Evolutionary conservation across 2,888 invertebrate genomes (phyloP).

Genomic region (Seladonia tumulorum): DNA sequence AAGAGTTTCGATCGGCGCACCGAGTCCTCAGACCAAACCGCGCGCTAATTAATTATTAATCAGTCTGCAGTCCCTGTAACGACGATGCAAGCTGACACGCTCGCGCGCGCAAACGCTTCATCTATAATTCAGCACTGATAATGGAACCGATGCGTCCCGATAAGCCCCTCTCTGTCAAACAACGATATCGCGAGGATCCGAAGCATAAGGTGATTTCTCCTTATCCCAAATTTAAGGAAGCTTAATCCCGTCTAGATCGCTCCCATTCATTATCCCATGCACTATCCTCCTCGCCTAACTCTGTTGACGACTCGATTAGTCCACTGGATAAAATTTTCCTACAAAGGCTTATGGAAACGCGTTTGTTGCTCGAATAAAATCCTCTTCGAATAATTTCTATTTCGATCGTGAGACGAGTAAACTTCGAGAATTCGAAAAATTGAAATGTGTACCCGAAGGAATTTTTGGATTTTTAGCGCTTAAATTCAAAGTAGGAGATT

Average conservation of each 20-base stretch:
- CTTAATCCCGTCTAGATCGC: neutral
- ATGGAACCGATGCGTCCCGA: constrained; percentile 3
- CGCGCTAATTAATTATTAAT: constrained; percentile 53
- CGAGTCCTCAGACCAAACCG: neutral
- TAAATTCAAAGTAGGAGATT: too few species aligned
- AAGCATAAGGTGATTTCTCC: neutral
- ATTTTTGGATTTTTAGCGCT: too few species aligned
- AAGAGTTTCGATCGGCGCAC: constrained; percentile 40
- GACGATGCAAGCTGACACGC: neutral
- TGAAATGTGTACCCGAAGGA: too few species aligned
- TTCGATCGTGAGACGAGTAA: too few species aligned
- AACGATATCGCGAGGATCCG: neutral
- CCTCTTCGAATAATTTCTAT: too few species aligned
- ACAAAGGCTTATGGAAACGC: too few species aligned
- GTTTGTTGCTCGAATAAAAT: too few species aligned
- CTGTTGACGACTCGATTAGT: too few species aligned
- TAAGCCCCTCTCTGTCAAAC: neutral
- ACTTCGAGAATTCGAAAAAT: too few species aligned
- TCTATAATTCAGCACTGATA: constrained; percentile 11
- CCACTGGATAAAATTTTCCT: too few species aligned
- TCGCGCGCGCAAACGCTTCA: neutral
- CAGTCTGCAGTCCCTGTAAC: neutral
- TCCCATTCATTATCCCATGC: neutral
- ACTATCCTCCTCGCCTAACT: neutral
- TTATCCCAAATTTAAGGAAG: neutral